Evolutionary conservation across 2,797 vertebrate species (phyloP), one percentile per base, ranked within the genome.

Genomic region (Protosalanx chinensis): DNA sequence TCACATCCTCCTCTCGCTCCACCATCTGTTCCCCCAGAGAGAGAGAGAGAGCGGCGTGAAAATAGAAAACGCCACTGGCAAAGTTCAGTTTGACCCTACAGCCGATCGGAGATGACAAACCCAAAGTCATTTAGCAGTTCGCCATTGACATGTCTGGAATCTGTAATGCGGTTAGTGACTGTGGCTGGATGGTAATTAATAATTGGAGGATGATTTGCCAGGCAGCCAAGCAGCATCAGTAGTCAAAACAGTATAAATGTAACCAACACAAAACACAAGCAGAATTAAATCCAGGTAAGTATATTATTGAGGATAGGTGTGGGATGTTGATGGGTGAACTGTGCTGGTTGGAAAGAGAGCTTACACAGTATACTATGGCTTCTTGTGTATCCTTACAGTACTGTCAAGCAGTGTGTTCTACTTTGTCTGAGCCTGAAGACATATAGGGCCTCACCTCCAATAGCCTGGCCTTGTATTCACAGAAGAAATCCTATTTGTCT

Each of bases 131-230:
- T 51, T 29, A 23, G 6, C 8, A 46, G 41, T 76, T 81, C 70
- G 76, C 49, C 72, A 75, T 78, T 73, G 61, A 63, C 56, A 37
- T 57, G 67, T 37, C 78, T 64, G 64, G 41, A 77, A 56, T 13
- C 46, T 41, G 12, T 6, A 41, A 46, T 6, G 33, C 32, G 5
- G 61, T 37, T 32, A 2, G 41, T 49, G 64, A 41, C 33, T 20
- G 5, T 27, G 64, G 41, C 3, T 20, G 64, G 2, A 27, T 75
- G 61, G 71, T 83, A 76, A 83, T 81, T 75, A 80, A 77, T 79
- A 77, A 82, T 86, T 80, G 81, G 62, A n/a, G 59, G 63, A 67
- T 79, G 77, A 77, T 86, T 62, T 79, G 71, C 58, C 63, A 67
- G 64, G 61, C 2, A 4, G 76, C 81, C 46, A 7, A 16, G 64